Conservation (phyloP, 2,113 vertebrate species). For the Corythornis madagascariensis region DNA sequence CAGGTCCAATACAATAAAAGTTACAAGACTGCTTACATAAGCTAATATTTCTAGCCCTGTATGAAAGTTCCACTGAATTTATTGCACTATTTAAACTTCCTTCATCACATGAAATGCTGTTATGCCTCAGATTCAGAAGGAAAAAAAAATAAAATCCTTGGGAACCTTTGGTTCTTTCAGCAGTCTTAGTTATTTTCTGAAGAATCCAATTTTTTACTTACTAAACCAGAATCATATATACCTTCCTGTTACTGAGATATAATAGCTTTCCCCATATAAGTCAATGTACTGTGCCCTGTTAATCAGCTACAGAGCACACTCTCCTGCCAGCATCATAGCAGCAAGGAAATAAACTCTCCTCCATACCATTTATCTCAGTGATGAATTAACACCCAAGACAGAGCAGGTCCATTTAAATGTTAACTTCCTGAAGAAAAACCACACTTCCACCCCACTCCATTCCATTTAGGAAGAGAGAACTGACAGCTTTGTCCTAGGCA, state of each 20-base stretch:
- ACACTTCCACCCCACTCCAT: neutral
- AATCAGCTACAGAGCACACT: slow-evolving; percentile 55
- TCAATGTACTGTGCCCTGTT: slow-evolving; percentile 57
- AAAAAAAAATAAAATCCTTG: neutral
- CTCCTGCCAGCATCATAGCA: neutral
- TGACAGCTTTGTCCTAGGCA: neutral
- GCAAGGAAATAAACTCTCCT: slow-evolving; percentile 47
- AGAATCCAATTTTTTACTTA: slow-evolving; percentile 42
- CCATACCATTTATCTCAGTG: slow-evolving; percentile 42
- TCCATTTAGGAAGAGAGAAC: neutral
- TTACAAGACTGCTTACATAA: neutral
- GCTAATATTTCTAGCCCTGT: neutral
- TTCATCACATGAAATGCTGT: slow-evolving; percentile 9
- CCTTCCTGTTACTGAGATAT: slow-evolving; percentile 41
- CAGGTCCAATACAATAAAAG: neutral
- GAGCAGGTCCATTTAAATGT: slow-evolving; percentile 42
- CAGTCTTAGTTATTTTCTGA: slow-evolving; percentile 20
- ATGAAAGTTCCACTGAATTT: slow-evolving; percentile 1
- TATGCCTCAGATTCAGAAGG: neutral
- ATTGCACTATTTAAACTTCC: neutral
- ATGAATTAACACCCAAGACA: slow-evolving; percentile 22
- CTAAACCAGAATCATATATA: slow-evolving; percentile 2
- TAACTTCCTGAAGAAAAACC: slow-evolving; percentile 25
- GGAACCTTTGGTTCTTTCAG: slow-evolving; percentile 10
- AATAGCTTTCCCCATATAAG: slow-evolving; percentile 49